Conservation (phyloP, 2,113 vertebrate species). For the Platichthys stellatus region DNA sequence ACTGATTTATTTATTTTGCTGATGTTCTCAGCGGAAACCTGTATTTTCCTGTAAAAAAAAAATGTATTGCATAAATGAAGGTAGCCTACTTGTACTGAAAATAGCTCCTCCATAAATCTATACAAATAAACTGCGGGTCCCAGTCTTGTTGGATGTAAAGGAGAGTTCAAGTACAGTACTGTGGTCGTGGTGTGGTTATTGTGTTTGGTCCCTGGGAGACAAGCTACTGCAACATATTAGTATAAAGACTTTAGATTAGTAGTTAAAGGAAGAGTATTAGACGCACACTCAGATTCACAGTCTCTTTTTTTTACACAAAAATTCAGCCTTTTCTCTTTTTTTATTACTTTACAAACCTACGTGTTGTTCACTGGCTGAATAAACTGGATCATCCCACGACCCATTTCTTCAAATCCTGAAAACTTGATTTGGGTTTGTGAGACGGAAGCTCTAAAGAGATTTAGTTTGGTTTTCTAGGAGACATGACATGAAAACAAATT, state of each 20-base stretch:
- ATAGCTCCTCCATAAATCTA: constrained; percentile 54
- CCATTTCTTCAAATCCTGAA: not conserved
- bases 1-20: constrained; percentile 24
- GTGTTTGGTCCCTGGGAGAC: constrained; percentile 63
- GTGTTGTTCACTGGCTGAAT: not conserved
- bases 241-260: constrained; percentile 20
- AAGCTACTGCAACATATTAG: constrained; percentile 43
- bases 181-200: constrained; percentile 33
- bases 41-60: constrained; percentile 48
- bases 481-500: constrained; percentile 12
- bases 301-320: constrained; percentile 13
- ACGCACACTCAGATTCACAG: constrained; percentile 31
- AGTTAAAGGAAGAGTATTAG: constrained; percentile 14
- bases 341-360: constrained; percentile 11
- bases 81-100: constrained; percentile 27
- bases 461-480: constrained; percentile 58
- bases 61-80: constrained; percentile 72
- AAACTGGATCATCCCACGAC: not conserved
- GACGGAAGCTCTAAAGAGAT: constrained; percentile 62
- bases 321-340: not conserved
- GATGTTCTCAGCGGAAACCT: constrained; percentile 66
- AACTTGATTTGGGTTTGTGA: constrained; percentile 19
- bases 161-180: constrained; percentile 67
- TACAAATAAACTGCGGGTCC: constrained; percentile 44
- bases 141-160: constrained; percentile 16